A percentile compares a stretch with the other conserved stretches of the same genome.
Evolutionary conservation across 2,113 vertebrate genomes (phyloP).

Genomic region (Boleophthalmus pectinirostris): DNA sequence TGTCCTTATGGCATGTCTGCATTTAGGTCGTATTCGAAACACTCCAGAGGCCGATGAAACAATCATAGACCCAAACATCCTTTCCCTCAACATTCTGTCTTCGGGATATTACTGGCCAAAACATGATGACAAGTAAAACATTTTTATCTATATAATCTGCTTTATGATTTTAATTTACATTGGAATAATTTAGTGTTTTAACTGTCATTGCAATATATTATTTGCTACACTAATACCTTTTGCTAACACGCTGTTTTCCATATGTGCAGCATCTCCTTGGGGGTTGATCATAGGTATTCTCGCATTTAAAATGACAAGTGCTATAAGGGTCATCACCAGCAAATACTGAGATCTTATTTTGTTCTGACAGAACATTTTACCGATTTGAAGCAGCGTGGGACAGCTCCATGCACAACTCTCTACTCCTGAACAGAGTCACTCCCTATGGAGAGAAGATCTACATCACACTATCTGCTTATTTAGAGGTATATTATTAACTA

Average conservation of each 20-base stretch:
- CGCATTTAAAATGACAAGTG: conserved; percentile 22
- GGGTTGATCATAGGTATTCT: conserved; percentile 93
- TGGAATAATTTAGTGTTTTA: background rate
- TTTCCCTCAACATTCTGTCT: conserved; percentile 97
- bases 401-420: conserved; percentile 98
- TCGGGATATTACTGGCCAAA: conserved; percentile 88
- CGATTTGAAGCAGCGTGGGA: conserved; percentile 96
- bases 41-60: conserved; percentile 94
- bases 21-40: conserved; percentile 92
- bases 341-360: conserved; percentile 22
- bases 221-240: background rate
- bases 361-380: conserved; percentile 86
- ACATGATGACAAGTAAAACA: conserved; percentile 90
- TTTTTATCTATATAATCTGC: background rate
- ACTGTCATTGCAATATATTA: background rate
- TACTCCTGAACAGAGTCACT: conserved; percentile 95
- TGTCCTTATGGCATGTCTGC: conserved; percentile 11
- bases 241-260: conserved; percentile 45
- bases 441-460: conserved; percentile 97
- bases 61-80: conserved; percentile 95
- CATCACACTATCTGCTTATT: conserved; percentile 96
- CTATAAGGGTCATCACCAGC: conserved; percentile 3
- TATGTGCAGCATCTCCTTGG: conserved; percentile 86
- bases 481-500: conserved; percentile 80
- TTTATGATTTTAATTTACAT: background rate